A percentile compares a stretch with the other conserved stretches of the same genome.
These are phyloP conservation scores for Mystacornis crossleyi DNA, from an alignment of 2,113 vertebrate genomes.

Conservation along the genomic window DNA sequence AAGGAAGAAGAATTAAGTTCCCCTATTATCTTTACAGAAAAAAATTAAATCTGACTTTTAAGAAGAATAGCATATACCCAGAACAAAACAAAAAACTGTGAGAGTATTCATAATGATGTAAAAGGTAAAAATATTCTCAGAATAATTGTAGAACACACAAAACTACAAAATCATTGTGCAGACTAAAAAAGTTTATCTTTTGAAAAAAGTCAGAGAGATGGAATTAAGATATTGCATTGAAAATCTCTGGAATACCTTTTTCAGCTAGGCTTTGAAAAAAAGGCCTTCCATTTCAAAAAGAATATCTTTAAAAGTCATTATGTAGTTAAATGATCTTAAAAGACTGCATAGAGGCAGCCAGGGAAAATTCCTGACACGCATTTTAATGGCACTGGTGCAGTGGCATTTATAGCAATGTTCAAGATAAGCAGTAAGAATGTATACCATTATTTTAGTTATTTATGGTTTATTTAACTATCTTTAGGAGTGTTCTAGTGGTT, in stretches of 20 bases:
- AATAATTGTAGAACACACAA: not conserved
- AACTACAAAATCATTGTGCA: not conserved
- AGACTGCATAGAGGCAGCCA: not conserved
- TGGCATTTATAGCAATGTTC: not conserved
- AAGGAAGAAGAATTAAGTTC: not conserved
- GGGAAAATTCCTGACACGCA: slow-evolving; percentile 32
- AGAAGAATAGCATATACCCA: not conserved
- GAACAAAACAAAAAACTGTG: not conserved
- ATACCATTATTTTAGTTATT: not conserved
- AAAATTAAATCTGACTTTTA: not conserved
- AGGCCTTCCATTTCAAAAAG: slow-evolving; percentile 45
- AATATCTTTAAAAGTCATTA: slow-evolving; percentile 62
- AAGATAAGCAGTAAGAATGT: not conserved
- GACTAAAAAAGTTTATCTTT: not conserved
- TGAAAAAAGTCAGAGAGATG: not conserved
- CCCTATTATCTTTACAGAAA: not conserved
- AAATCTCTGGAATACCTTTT: slow-evolving; percentile 29
- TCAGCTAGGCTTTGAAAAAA: not conserved
- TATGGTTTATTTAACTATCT: not conserved
- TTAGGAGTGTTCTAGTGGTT: not conserved
- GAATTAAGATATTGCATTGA: slow-evolving; percentile 14
- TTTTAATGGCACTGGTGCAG: slow-evolving; percentile 45
- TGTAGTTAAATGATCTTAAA: slow-evolving; percentile 55
- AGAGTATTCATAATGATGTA: not conserved
- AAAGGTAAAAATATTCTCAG: not conserved